Percentiles rank a stretch among this genome's conserved stretches.
phyloP scores from a whole-genome alignment of 2,888 invertebrate species.

The Pristionchus entomophagus region DNA sequence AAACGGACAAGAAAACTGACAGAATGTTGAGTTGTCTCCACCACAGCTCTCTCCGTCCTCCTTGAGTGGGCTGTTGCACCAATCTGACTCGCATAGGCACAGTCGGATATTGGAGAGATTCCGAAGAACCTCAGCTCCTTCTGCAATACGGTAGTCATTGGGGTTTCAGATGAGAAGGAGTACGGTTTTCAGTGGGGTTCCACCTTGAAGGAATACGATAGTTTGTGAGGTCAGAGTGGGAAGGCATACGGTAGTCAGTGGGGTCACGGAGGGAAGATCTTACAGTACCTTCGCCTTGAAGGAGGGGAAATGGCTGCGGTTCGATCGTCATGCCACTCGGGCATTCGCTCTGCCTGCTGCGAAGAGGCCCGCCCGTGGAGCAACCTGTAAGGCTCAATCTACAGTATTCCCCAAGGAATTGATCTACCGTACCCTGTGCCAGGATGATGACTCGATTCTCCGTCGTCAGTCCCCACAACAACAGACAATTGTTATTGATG shows the following conservation, averaged over 20 bases:
- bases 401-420: neutral
- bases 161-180: no score
- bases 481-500: neutral
- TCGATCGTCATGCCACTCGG: neutral
- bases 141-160: no score
- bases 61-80: neutral
- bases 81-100: neutral
- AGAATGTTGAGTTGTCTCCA: neutral
- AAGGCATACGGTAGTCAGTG: no score
- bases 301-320: neutral
- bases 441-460: neutral
- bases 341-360: neutral
- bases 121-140: neutral
- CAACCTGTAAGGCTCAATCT: neutral
- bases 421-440: constrained; percentile 22
- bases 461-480: neutral
- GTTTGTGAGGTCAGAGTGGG: no score
- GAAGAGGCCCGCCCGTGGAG: neutral
- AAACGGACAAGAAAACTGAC: no score
- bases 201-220: no score
- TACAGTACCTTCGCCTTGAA: neutral
- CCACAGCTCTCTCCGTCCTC: neutral
- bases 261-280: no score
- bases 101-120: neutral
- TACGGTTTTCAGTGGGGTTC: no score